Evolutionary conservation across 2,888 invertebrate genomes (phyloP).

Genomic region (Molanna angustata): DNA sequence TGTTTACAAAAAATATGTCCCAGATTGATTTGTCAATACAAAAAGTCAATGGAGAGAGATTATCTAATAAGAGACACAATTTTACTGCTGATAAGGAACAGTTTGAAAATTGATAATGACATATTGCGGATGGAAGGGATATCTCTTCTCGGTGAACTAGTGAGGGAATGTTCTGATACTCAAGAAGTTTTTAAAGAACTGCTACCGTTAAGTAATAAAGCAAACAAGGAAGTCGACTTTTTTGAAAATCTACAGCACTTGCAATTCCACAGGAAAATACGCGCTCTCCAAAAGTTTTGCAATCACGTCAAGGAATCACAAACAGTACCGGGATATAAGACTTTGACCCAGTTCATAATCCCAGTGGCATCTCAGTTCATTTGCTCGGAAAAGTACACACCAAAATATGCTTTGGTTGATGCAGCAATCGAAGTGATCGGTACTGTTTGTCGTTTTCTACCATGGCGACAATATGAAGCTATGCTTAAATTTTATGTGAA

Average conservation of each 20-base stretch:
- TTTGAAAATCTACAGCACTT: conserved; percentile 90
- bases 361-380: conserved; percentile 82
- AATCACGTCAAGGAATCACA: conserved; percentile 60
- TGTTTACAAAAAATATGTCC: conserved; percentile 70
- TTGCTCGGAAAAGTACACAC: conserved; percentile 69
- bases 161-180: conserved; percentile 66
- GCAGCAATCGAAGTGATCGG: conserved; percentile 81
- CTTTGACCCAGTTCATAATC: conserved; percentile 79
- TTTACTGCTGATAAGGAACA: conserved; percentile 67
- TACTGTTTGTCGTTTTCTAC: conserved; percentile 70
- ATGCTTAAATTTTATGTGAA: conserved; percentile 78
- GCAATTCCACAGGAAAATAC: conserved; percentile 80
- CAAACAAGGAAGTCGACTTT: conserved; percentile 86
- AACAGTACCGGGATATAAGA: conserved; percentile 62
- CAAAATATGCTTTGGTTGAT: conserved; percentile 79
- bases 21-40: conserved; percentile 57
- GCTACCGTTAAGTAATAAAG: conserved; percentile 62
- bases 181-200: conserved; percentile 73
- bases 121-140: conserved; percentile 77
- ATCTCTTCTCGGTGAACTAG: conserved; percentile 71
- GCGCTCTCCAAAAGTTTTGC: conserved; percentile 77
- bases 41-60: conserved; percentile 57
- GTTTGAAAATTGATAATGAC: conserved; percentile 70
- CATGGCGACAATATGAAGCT: conserved; percentile 88
- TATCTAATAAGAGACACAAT: conserved; percentile 71